These are phyloP conservation scores for Oryzias woworae DNA, from an alignment of 2,113 vertebrate genomes.

Conservation along the genomic window DNA sequence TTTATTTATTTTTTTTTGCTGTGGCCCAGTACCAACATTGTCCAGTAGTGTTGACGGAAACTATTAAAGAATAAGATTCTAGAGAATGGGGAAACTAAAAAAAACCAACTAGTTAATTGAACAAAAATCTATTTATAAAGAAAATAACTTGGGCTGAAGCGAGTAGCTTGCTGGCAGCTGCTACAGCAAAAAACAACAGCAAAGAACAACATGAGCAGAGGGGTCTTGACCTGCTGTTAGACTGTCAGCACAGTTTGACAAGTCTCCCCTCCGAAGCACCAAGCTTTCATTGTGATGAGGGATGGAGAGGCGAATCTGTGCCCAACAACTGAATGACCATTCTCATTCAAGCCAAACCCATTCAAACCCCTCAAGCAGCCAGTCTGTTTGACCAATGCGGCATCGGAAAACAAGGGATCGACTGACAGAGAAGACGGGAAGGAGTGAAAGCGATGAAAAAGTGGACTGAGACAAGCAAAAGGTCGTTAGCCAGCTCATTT, in stretches of 20 bases:
- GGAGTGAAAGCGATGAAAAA: background rate
- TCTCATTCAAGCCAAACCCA: constrained; percentile 50
- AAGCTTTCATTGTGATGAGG: constrained; percentile 54
- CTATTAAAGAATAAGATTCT: too few species aligned
- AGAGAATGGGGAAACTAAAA: too few species aligned
- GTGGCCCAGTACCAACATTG: too few species aligned
- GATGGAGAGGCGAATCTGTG: constrained; percentile 50
- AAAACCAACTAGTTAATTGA: background rate
- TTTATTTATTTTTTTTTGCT: too few species aligned
- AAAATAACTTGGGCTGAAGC: constrained; percentile 7
- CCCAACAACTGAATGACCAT: constrained; percentile 50
- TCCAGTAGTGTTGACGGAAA: too few species aligned
- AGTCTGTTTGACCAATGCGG: constrained; percentile 56
- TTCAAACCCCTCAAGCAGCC: constrained; percentile 44
- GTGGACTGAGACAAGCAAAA: constrained; percentile 9
- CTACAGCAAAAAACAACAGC: constrained; percentile 41
- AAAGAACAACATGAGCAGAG: constrained; percentile 52
- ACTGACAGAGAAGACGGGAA: background rate
- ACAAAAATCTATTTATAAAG: background rate
- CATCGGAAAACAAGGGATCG: constrained; percentile 28
- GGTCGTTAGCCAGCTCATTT: constrained; percentile 37
- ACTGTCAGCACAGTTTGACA: constrained; percentile 53
- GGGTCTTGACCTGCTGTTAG: constrained; percentile 59
- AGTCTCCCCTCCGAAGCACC: constrained; percentile 50
- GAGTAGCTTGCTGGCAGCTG: constrained; percentile 39